phyloP scores from a whole-genome alignment of 2,888 invertebrate genomes.

The Cephus nigrinus region DNA sequence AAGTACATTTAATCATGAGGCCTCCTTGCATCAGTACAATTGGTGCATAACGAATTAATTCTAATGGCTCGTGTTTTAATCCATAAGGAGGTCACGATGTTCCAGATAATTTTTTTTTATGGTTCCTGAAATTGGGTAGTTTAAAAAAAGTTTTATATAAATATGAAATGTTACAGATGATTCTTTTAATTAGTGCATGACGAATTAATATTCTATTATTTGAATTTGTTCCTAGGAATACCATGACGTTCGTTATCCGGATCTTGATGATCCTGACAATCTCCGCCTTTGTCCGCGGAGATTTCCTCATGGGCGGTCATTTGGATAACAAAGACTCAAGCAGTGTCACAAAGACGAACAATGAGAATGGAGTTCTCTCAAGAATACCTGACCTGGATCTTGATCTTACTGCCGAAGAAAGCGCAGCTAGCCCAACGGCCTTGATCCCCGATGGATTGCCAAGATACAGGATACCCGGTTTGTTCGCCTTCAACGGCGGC shows the following conservation, averaged over 20 bases:
- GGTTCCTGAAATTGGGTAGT: neutral
- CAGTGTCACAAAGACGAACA: slow-evolving; percentile 1
- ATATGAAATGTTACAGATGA: neutral
- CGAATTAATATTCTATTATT: neutral
- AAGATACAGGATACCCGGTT: slow-evolving; percentile 51
- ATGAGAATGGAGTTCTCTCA: neutral
- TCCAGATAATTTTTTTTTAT: neutral
- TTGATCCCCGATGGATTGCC: slow-evolving; percentile 18
- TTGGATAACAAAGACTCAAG: slow-evolving; percentile 45
- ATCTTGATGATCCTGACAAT: neutral
- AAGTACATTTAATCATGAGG: neutral
- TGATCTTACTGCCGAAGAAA: slow-evolving; percentile 26
- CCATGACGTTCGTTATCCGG: neutral
- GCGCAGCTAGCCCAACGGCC: slow-evolving; percentile 14
- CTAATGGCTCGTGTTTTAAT: neutral
- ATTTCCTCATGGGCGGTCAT: slow-evolving; percentile 55
- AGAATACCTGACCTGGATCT: slow-evolving; percentile 7
- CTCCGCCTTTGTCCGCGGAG: slow-evolving; percentile 13
- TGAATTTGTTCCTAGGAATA: neutral
- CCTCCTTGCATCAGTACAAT: neutral
- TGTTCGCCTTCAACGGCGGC: slow-evolving; percentile 73
- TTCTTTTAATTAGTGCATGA: neutral
- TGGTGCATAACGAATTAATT: neutral
- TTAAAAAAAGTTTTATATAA: neutral
- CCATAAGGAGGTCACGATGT: neutral